Percentiles rank a stretch among this genome's conserved stretches.
Conservation (phyloP, 1,140 invertebrate genomes). For the Araneus ventricosus region DNA sequence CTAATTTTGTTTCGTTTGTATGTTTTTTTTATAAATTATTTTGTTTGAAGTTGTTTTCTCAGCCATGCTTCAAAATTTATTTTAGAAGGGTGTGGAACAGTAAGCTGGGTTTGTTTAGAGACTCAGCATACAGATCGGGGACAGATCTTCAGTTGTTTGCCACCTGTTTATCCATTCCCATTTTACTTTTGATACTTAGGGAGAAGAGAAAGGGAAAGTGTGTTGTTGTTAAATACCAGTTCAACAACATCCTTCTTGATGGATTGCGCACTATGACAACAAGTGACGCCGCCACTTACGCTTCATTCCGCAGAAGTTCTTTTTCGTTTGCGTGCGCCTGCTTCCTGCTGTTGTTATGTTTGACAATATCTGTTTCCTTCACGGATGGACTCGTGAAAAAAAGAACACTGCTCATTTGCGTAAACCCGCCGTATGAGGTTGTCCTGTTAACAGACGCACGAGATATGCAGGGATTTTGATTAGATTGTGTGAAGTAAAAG, state of each 20-base stretch:
- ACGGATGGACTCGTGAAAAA: background rate
- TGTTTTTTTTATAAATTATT: no score
- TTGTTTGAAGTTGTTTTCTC: no score
- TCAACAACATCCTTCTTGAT: background rate
- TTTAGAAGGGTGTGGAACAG: no score
- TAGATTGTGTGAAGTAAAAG: background rate
- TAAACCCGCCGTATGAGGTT: background rate
- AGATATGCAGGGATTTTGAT: background rate
- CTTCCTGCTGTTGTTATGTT: slow-evolving; percentile 1
- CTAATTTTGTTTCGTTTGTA: no score
- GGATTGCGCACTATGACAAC: background rate
- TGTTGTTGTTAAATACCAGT: background rate
- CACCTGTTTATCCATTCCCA: no score
- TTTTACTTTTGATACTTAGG: no score
- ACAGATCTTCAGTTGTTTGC: no score
- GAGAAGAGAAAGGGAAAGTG: no score
- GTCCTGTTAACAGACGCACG: background rate
- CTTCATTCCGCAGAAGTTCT: background rate
- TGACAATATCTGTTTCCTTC: background rate
- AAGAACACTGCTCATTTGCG: background rate
- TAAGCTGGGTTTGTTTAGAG: no score
- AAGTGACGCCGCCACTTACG: background rate
- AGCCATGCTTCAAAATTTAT: no score
- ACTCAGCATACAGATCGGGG: no score
- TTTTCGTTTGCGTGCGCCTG: background rate